A percentile compares a stretch with the other conserved stretches of the same genome.
Conservation (phyloP, 2,113 vertebrate genomes). For the Pluvialis apricaria region DNA sequence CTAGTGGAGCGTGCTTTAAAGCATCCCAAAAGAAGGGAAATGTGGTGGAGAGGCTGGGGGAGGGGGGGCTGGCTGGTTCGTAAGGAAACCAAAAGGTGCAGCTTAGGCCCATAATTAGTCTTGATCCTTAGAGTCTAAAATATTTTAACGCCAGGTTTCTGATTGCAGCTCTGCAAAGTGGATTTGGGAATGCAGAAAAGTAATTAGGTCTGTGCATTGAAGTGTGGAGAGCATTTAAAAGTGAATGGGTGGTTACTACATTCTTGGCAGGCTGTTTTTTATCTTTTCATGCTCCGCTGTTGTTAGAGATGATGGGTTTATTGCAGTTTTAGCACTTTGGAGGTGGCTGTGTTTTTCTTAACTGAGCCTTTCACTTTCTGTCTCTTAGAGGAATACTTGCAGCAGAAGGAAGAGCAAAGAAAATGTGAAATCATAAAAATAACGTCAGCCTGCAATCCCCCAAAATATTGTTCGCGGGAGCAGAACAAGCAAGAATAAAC, state of each 20-base stretch:
- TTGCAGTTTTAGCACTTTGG: constrained; percentile 96
- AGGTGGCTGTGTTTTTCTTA: constrained; percentile 82
- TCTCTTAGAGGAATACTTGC: constrained; percentile 68
- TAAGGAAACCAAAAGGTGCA: constrained; percentile 84
- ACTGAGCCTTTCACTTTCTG: constrained; percentile 71
- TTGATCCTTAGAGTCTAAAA: constrained; percentile 94
- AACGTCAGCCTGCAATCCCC: constrained; percentile 13
- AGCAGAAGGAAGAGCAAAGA: constrained; percentile 56
- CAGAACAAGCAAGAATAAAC: constrained; percentile 62
- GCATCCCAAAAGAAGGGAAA: constrained; percentile 71
- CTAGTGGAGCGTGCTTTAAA: constrained; percentile 82
- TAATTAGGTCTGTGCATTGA: constrained; percentile 96
- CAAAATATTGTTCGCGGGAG: constrained; percentile 58
- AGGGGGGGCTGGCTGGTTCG: not conserved
- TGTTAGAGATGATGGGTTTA: constrained; percentile 98
- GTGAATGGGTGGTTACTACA: constrained; percentile 94
- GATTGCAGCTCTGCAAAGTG: constrained; percentile 88
- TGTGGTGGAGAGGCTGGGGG: constrained; percentile 21
- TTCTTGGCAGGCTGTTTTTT: constrained; percentile 87
- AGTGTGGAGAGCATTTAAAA: constrained; percentile 98
- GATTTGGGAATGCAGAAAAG: constrained; percentile 91
- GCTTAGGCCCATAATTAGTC: constrained; percentile 95
- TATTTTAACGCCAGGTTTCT: constrained; percentile 95
- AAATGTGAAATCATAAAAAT: constrained; percentile 59
- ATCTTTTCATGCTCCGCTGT: constrained; percentile 90